Base-by-base conservation (phyloP, 2,113 vertebrate species). In the Notarius lentiginosus region DNA sequence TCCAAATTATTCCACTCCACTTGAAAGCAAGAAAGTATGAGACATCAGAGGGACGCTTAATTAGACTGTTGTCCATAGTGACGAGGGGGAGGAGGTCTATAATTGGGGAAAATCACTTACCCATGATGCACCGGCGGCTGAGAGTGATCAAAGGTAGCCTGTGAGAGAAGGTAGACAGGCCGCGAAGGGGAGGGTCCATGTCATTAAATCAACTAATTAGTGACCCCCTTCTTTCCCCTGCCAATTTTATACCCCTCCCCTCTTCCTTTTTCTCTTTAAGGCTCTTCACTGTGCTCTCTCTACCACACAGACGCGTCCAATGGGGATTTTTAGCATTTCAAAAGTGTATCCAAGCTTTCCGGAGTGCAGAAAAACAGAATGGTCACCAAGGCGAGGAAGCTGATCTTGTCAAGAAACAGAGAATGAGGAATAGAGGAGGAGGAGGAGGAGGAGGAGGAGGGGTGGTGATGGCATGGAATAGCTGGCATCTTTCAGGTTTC, bases 191-290 rank as follows among this genome's bases (percentile, higher is more conserved):
- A 77, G 90, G 92, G 90, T 90, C 86, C 89, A 47, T 90, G 91
- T 87, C 91, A 93, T 93, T 95, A 92, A 94, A 94, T 95, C 94
- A 93, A 93, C 94, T 95, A 94, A 95, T 95, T 95, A 95, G 92
- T 91, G 89, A 91, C 88, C 91, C 91, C 90, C 55, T 60, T 92
- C 91, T 93, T 93, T 94, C 93, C 92, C 92, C 89, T 93, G 88
- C 92, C 93, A 93, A 94, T 95, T 95, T 89, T 94, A 94, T 94
- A 90, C 92, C 85, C 86, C n/a, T n/a, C 90, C 88, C 90, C 53
- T 1, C 8, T 80, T 18, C 79, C 5, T 10, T 80, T 58, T 80
- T 41, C 79, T 80, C 55, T 80, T 91, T 89, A 81, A 90, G 94
- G 92, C 91, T 90, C 90, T 93, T 94, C 93, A 91, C 92, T 91